phyloP scores from a whole-genome alignment of 2,888 invertebrate species.

The Acheta domesticus region DNA sequence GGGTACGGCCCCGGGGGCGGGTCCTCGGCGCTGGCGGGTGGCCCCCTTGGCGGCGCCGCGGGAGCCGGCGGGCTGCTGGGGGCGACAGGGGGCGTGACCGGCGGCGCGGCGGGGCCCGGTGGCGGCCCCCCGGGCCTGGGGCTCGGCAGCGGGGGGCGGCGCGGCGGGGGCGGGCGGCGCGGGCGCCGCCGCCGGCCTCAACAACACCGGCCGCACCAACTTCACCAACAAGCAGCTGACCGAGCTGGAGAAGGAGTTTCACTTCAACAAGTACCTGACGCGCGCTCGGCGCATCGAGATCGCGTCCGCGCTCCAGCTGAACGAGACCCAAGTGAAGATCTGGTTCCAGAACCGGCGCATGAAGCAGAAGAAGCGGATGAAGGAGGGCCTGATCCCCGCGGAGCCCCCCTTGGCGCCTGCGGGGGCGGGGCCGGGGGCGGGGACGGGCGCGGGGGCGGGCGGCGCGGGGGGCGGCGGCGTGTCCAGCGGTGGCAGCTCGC shows the following conservation, averaged over 20 bases:
- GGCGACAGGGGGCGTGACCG: slow-evolving; percentile 38
- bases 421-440: slow-evolving; percentile 38
- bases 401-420: slow-evolving; percentile 44
- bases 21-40: background rate
- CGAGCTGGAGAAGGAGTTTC: slow-evolving; percentile 98
- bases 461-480: slow-evolving; percentile 39
- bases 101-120: slow-evolving; percentile 30
- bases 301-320: slow-evolving; percentile 90
- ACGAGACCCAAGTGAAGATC: slow-evolving; percentile 96
- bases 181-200: slow-evolving; percentile 53
- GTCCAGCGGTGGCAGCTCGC: slow-evolving; percentile 68
- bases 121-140: slow-evolving; percentile 38
- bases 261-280: slow-evolving; percentile 98
- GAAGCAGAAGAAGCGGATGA: slow-evolving; percentile 97
- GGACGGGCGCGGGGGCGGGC: slow-evolving; percentile 40
- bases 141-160: slow-evolving; percentile 36
- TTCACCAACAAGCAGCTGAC: slow-evolving; percentile 99
- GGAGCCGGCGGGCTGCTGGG: slow-evolving; percentile 41
- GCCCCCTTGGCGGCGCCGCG: slow-evolving; percentile 21
- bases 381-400: slow-evolving; percentile 59
- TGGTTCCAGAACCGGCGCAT: slow-evolving; percentile 99
- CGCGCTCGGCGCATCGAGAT: slow-evolving; percentile 96
- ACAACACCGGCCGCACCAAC: slow-evolving; percentile 93
- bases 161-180: slow-evolving; percentile 41
- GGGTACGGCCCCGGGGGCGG: background rate